Evolutionary conservation across 2,888 invertebrate species (phyloP).

Genomic region (Drosophila percnosoma): DNA sequence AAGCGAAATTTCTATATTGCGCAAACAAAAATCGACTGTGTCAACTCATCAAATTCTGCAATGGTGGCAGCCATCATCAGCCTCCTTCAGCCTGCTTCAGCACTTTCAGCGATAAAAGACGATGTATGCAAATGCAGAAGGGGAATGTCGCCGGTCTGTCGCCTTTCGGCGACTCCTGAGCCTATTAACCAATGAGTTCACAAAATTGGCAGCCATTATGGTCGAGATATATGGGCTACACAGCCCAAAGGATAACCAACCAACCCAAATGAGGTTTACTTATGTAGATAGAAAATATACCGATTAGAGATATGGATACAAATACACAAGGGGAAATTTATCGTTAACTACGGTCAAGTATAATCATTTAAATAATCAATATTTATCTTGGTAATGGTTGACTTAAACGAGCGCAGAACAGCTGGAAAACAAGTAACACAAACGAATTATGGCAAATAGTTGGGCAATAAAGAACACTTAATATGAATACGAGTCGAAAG

Average conservation of each 20-base stretch:
- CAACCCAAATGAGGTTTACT: constrained; percentile 3
- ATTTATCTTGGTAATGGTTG: not conserved
- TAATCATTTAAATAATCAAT: not conserved
- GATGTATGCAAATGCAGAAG: constrained; percentile 21
- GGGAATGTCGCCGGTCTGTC: constrained; percentile 47
- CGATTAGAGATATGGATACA: constrained; percentile 9
- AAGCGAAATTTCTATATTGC: constrained; percentile 26
- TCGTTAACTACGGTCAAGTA: not conserved
- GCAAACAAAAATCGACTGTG: constrained; percentile 27
- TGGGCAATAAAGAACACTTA: not conserved
- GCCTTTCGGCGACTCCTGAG: constrained; percentile 20
- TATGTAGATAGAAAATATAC: constrained; percentile 7
- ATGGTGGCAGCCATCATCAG: not conserved
- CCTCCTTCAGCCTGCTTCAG: not conserved
- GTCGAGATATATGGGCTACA: constrained; percentile 31
- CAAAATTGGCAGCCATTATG: constrained; percentile 56
- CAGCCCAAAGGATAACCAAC: constrained; percentile 18
- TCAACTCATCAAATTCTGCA: constrained; percentile 7
- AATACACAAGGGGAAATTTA: not conserved
- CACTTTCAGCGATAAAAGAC: constrained; percentile 3
- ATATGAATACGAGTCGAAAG: not conserved
- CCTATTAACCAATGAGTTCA: constrained; percentile 69
- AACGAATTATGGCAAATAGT: not conserved
- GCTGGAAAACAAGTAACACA: not conserved
- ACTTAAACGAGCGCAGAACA: not conserved